Conservation (phyloP, 2,113 vertebrate species). For the Pao palembangensis region DNA sequence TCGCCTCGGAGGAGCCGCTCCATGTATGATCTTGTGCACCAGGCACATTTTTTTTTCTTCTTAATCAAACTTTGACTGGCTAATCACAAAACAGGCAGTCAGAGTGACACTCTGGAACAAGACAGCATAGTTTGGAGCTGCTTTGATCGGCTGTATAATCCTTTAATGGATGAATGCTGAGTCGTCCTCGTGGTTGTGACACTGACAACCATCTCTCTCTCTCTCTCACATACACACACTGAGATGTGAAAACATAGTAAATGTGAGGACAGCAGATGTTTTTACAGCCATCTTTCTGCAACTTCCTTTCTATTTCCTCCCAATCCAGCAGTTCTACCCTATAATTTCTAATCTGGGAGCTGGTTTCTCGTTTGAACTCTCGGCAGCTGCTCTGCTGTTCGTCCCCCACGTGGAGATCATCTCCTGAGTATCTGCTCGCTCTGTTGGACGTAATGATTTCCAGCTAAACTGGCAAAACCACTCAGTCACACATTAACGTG, state of each 20-base stretch:
- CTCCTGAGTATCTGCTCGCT: too few species aligned
- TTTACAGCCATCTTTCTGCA: neutral
- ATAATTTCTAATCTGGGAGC: constrained; percentile 1
- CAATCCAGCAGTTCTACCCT: neutral
- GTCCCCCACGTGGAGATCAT: constrained; percentile 6
- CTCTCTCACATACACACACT: constrained; percentile 8
- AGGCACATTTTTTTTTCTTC: neutral
- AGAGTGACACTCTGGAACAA: constrained; percentile 2
- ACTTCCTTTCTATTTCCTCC: neutral
- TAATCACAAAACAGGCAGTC: neutral
- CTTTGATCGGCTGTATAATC: constrained; percentile 51
- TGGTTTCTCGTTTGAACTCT: constrained; percentile 3
- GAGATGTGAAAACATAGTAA: neutral
- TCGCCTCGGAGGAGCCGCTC: neutral
- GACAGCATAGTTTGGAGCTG: constrained; percentile 15
- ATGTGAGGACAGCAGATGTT: neutral
- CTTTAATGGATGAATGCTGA: constrained; percentile 50
- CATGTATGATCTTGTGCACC: neutral
- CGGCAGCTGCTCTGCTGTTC: neutral
- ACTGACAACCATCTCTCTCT: constrained; percentile 32
- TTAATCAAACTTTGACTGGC: neutral
- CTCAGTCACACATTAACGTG: too few species aligned
- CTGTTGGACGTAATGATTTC: too few species aligned
- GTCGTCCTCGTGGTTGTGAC: constrained; percentile 15
- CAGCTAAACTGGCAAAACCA: too few species aligned